phyloP scores from a whole-genome alignment of 2,888 invertebrate species.

The Polyommatus icarus region DNA sequence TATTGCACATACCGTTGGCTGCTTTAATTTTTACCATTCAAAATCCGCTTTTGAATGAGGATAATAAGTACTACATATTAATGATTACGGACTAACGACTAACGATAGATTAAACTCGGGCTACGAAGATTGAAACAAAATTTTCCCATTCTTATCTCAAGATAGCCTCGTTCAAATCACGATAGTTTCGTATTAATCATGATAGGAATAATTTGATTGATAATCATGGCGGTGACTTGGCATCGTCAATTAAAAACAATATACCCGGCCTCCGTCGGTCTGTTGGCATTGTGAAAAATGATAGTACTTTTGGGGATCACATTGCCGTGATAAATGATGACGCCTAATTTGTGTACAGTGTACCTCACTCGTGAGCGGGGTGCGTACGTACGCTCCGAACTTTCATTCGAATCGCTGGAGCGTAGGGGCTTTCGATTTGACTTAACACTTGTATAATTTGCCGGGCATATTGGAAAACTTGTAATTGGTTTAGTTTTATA shows the following conservation, averaged over 20 bases:
- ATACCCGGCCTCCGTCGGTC: slow-evolving; percentile 6
- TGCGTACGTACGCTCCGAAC: slow-evolving; percentile 49
- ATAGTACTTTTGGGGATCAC: slow-evolving; percentile 30
- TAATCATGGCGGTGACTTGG: slow-evolving; percentile 13
- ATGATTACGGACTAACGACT: neutral
- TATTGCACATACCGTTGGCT: slow-evolving; percentile 58
- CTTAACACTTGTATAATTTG: slow-evolving; percentile 70
- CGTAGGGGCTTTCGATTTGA: slow-evolving; percentile 59
- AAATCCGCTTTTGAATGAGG: neutral
- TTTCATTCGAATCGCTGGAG: slow-evolving; percentile 52
- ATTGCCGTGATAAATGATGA: slow-evolving; percentile 31
- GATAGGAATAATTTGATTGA: slow-evolving; percentile 19
- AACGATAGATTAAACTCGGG: neutral
- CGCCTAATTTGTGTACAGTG: slow-evolving; percentile 30
- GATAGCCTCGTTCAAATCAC: slow-evolving; percentile 3
- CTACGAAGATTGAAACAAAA: neutral
- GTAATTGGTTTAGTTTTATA: slow-evolving; percentile 77
- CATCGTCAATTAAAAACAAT: slow-evolving; percentile 27
- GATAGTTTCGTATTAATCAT: neutral
- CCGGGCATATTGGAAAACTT: slow-evolving; percentile 75
- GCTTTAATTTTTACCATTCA: slow-evolving; percentile 41
- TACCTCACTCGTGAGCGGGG: slow-evolving; percentile 26
- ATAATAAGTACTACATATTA: neutral
- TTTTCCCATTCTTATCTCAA: neutral
- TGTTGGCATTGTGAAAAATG: slow-evolving; percentile 32